Evolutionary conservation across 2,113 vertebrate genomes (phyloP), one percentile per base, ranked within the genome.

Genomic region (Myotis yumanensis): DNA sequence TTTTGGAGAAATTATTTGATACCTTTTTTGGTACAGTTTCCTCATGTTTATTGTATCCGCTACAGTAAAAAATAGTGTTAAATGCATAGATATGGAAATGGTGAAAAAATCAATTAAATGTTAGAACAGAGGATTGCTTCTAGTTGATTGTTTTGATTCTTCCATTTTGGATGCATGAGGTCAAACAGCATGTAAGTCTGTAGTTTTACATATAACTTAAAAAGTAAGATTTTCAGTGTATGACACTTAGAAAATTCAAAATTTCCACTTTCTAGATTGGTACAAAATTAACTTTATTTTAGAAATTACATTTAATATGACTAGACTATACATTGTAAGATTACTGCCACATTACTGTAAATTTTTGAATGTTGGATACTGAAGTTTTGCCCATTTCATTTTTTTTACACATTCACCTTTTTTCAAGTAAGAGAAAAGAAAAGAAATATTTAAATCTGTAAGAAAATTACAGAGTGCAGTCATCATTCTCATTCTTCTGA

Each of bases 381-480:
- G 92, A 90, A 40, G 30, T 77, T 95, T 93, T 95, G 40, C 52
- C 23, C 51, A 87, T 93, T 96, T 92, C 46, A 68, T 66, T 91
- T 48, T 90, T 23, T 18, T 93, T 91, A 80, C 73, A 59, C 12
- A 64, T 86, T 89, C 71, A 91, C 43, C 11, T 91, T 94, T 95
- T 89, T 93, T 97, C 75, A 96, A 84, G 80, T 81, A 59, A 89
- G 25, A 89, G 43, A 64, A 90, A 59, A 96, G 51, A 82, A 88
- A 89, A 92, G 82, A 77, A 92, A 73, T 86, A 93, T 80, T 95
- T 95, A 96, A 86, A 80, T 86, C 32, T 95, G 93, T 62, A 86
- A 96, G 96, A 87, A 97, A 94, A 96, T 97, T 95, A 75, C 54
- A 92, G 25, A 57, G 35, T 91, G 43, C 83, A 76, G 76, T 93